These are phyloP conservation scores for Porites divaricata DNA, from an alignment of 92 coral and sea anemone genomes.

Conservation along the genomic window DNA sequence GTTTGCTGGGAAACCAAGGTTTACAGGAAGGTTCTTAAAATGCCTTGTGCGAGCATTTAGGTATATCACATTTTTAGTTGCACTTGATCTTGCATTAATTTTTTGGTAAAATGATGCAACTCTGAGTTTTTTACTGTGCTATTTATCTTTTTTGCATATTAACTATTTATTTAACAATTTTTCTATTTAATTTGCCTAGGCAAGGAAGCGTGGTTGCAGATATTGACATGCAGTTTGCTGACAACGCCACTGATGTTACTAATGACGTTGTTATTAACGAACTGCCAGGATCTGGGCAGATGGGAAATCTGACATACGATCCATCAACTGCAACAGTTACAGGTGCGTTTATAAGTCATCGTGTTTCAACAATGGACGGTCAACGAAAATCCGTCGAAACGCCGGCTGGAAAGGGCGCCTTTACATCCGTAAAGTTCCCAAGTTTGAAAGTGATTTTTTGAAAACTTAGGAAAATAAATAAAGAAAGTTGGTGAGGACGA, in stretches of 20 bases:
- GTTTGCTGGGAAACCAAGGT: constrained; percentile 1
- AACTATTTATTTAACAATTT: neutral
- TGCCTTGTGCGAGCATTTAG: constrained; percentile 5
- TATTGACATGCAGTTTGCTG: constrained; percentile 59
- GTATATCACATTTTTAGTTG: neutral
- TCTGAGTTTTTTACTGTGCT: no score
- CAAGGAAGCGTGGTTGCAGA: constrained; percentile 66
- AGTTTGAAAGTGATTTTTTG: no score
- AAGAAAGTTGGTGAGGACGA: no score
- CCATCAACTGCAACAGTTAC: constrained; percentile 35
- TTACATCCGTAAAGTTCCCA: no score
- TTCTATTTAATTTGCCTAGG: constrained; percentile 27
- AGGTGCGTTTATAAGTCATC: constrained; percentile 34
- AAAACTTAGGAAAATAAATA: no score
- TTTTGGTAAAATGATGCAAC: no score
- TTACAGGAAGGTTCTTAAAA: neutral
- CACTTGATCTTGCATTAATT: neutral
- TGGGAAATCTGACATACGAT: constrained; percentile 52
- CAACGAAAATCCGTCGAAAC: neutral
- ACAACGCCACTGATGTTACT: constrained; percentile 61
- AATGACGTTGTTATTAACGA: constrained; percentile 25
- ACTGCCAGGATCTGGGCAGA: constrained; percentile 7
- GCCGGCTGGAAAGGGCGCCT: no score
- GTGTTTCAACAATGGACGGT: neutral
- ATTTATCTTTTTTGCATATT: no score